phyloP scores from a whole-genome alignment of 2,113 vertebrate genomes.

The Tamias sibiricus region DNA sequence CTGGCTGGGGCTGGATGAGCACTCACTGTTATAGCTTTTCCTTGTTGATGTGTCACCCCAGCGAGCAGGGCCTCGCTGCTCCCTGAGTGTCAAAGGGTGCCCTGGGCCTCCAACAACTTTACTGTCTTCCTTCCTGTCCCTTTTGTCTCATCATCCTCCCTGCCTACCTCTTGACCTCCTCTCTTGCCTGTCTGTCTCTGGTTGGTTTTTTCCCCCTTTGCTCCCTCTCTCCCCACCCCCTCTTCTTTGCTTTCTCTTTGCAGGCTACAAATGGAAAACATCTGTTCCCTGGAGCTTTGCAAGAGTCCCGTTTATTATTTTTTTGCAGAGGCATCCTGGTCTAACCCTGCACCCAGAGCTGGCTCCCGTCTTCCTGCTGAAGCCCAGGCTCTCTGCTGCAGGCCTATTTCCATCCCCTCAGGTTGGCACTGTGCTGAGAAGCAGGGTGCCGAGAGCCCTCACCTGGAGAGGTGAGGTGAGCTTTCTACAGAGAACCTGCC shows the following conservation, averaged over 20 bases:
- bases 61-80: background rate
- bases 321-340: constrained; percentile 56
- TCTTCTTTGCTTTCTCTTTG: background rate
- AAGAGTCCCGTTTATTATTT: constrained; percentile 54
- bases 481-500: background rate
- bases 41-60: background rate
- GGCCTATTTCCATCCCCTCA: background rate
- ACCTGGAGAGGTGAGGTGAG: background rate
- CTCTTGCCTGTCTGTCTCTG: background rate
- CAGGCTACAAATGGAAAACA: constrained; percentile 76
- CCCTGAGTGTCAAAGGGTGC: background rate
- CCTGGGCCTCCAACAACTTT: background rate
- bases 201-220: constrained; percentile 5
- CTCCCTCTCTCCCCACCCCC: background rate
- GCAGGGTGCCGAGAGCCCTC: background rate
- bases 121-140: no score
- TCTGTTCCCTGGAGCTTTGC: constrained; percentile 72
- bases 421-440: background rate
- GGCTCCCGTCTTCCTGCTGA: background rate
- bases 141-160: background rate
- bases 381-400: background rate
- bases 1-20: background rate
- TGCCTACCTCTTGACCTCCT: background rate
- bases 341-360: constrained; percentile 19
- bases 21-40: background rate